These are phyloP conservation scores for Thymelicus sylvestris DNA, from an alignment of 2,888 invertebrate genomes.

Conservation along the genomic window DNA sequence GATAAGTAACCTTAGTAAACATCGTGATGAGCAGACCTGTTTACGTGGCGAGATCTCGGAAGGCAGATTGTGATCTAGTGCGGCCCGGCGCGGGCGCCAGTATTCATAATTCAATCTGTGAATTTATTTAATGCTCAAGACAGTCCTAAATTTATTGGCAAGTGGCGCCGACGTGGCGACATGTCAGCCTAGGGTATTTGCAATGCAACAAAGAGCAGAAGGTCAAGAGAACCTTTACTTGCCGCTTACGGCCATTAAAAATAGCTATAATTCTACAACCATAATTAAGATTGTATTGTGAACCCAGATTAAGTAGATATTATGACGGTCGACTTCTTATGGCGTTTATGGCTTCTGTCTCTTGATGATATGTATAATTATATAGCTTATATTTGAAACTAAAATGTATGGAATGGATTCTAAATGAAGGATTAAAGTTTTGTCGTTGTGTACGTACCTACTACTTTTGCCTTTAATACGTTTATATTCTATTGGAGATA, in stretches of 20 bases:
- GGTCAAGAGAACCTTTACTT: slow-evolving; percentile 48
- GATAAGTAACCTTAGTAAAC: slow-evolving; percentile 54
- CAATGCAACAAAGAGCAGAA: slow-evolving; percentile 66
- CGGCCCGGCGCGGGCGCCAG: slow-evolving; percentile 61
- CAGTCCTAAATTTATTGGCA: slow-evolving; percentile 81
- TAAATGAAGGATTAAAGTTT: slow-evolving; percentile 3
- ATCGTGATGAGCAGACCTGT: slow-evolving; percentile 67
- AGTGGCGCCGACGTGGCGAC: slow-evolving; percentile 77
- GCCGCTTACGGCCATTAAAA: slow-evolving; percentile 27
- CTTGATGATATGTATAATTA: neutral
- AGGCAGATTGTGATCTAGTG: slow-evolving; percentile 74
- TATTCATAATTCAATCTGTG: slow-evolving; percentile 76
- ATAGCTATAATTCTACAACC: slow-evolving; percentile 25
- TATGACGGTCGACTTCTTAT: neutral
- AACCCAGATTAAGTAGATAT: slow-evolving; percentile 14
- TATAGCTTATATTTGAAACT: neutral
- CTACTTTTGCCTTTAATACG: slow-evolving; percentile 21
- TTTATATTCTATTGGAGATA: slow-evolving; percentile 41
- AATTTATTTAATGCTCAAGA: slow-evolving; percentile 79
- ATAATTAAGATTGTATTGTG: slow-evolving; percentile 20
- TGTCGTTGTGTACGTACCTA: neutral
- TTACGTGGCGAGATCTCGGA: slow-evolving; percentile 63
- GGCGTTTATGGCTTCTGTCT: neutral
- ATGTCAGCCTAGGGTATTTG: slow-evolving; percentile 69
- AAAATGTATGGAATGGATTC: neutral